A percentile compares a stretch with the other conserved stretches of the same genome.
phyloP scores from a whole-genome alignment of 2,113 vertebrate genomes.

The Scortum barcoo region DNA sequence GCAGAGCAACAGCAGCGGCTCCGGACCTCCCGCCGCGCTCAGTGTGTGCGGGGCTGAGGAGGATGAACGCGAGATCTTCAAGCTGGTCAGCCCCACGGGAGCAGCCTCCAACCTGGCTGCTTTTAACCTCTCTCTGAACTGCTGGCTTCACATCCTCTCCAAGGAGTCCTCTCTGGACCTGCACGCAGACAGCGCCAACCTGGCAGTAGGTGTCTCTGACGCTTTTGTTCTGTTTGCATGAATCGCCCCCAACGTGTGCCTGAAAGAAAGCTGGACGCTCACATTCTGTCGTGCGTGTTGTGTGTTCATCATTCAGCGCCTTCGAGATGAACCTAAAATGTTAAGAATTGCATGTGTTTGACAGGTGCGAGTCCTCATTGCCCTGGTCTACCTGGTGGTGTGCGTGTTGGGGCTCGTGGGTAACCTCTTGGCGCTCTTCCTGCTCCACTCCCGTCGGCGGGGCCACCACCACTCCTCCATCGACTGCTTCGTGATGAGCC shows the following conservation, averaged over 20 bases:
- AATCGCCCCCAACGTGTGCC: neutral
- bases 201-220: slow-evolving; percentile 76
- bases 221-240: too few relatives aligned
- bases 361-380: slow-evolving; percentile 82
- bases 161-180: slow-evolving; percentile 78
- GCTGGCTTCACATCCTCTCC: slow-evolving; percentile 85
- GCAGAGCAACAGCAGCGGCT: slow-evolving; percentile 73
- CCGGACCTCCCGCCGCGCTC: slow-evolving; percentile 29
- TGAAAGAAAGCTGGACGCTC: neutral
- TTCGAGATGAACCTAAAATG: too few relatives aligned
- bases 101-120: slow-evolving; percentile 47
- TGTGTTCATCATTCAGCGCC: neutral
- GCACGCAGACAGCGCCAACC: slow-evolving; percentile 78
- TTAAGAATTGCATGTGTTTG: slow-evolving; percentile 18
- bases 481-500: slow-evolving; percentile 85
- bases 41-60: slow-evolving; percentile 69
- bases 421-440: slow-evolving; percentile 85
- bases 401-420: slow-evolving; percentile 86
- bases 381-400: slow-evolving; percentile 84
- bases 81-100: slow-evolving; percentile 57
- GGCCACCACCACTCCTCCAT: slow-evolving; percentile 81
- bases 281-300: neutral
- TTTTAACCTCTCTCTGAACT: slow-evolving; percentile 81
- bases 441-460: slow-evolving; percentile 81
- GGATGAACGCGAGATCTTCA: slow-evolving; percentile 69